Evolutionary conservation across 2,888 invertebrate species (phyloP), one percentile per base, ranked within the genome.

Genomic region (Drosophila melanosoma): DNA sequence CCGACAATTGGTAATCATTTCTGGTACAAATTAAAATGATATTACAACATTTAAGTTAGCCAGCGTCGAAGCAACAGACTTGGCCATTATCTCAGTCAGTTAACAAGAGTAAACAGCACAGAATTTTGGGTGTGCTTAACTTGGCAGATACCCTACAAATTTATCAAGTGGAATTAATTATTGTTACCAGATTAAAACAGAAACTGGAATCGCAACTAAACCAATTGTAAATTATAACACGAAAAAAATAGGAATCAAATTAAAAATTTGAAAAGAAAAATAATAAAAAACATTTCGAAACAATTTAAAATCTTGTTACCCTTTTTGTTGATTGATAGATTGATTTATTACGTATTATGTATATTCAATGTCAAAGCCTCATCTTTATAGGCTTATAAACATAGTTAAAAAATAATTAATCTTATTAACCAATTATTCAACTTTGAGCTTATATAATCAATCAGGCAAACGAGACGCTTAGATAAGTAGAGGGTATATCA

Each of bases 21-120:
- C 84, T 85, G 84, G 81, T 87, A 81, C 83, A 84, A 85, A 85
- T 84, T 81, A 84, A 87, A 81, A 84, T 74, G 79, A 81, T 81
- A 85, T 85, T 87, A 85, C 85, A 85, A 87, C 87, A 85, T 82
- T 85, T 74, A 75, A 76, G 75, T 69, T 78, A 74, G 69, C 73
- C 76, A 79, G 73, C 74, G 74, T 78, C 61, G 70, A 45, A 69
- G 76, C 69, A 67, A 62, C 20, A 57, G 70, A 52, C 74, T 69
- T 53, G 58, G 33, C 59, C 64, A 63, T 80, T 66, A 77, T 77
- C 59, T 74, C 76, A 70, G 74, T 63, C 38, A 40, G 62, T 60
- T 75, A 67, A 62, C 52, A 72, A 71, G 70, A 71, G 51, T 53
- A 72, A 69, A 61, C 78, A 66, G 52, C 12, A 17, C 40, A 78